These are phyloP conservation scores for Drosophila prosaltans DNA, from an alignment of 1,140 invertebrate genomes.

Conservation along the genomic window DNA sequence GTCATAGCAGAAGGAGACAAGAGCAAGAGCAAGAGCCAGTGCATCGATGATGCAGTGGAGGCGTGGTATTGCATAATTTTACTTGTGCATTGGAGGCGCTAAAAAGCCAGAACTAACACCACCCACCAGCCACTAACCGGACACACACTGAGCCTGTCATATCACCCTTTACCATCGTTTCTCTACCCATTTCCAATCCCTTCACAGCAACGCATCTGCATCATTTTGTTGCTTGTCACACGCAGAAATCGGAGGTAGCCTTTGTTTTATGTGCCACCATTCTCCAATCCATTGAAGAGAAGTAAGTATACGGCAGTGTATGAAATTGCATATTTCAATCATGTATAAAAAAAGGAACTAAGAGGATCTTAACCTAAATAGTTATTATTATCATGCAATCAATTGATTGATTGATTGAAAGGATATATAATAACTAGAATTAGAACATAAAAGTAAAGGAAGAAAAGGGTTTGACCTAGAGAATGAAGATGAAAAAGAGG, in stretches of 20 bases:
- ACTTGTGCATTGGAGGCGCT: constrained; percentile 64
- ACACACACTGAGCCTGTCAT: too few relatives aligned
- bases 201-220: constrained; percentile 5
- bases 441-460: too few relatives aligned
- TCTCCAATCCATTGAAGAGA: background rate
- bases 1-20: background rate
- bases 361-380: too few relatives aligned
- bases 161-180: too few relatives aligned
- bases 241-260: constrained; percentile 29
- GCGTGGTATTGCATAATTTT: constrained; percentile 78
- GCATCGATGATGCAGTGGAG: constrained; percentile 11
- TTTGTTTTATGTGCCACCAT: background rate
- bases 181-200: too few relatives aligned
- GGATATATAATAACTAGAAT: too few relatives aligned
- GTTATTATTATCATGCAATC: too few relatives aligned
- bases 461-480: too few relatives aligned
- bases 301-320: background rate
- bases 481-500: too few relatives aligned
- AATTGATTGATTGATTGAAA: too few relatives aligned
- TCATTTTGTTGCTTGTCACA: constrained; percentile 60
- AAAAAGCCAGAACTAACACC: constrained; percentile 58
- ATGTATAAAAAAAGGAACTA: too few relatives aligned
- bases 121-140: constrained; percentile 4
- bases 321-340: background rate
- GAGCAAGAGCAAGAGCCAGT: background rate